Base-by-base conservation (phyloP, 2,113 vertebrate genomes). In the Vidua chalybeata region DNA sequence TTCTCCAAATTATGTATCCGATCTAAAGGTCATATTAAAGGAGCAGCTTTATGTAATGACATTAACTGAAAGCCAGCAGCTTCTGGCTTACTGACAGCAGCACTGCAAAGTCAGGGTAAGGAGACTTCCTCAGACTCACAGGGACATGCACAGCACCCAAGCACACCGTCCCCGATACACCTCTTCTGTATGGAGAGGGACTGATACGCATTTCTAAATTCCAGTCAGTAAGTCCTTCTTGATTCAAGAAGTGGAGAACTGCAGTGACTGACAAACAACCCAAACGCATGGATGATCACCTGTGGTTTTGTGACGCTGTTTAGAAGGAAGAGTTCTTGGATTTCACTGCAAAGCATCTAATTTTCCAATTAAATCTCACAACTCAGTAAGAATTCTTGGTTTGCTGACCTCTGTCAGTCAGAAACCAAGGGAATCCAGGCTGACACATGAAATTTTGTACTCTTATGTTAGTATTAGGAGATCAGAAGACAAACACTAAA, bases 91-190 rank as follows among this genome's bases (percentile, higher is more conserved):
- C 46, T 49, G 71, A 91, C 90, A 96, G 87, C 56, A 22, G 51
- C 74, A 3, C 78, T 54, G 84, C 84, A 85, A 94, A 91, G 84
- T 87, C 84, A 89, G 89, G 68, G 9, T 68, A 90, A 94, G 94
- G 91, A 97, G 91, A 91, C 68, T 48, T 4, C 51, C 43, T 2
- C 0, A 3, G 41, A 4, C 48, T 68, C 5, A 0, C 0, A 0
- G 72, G 67, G 59, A 80, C 59, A 3, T 0, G 7, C 7, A 1
- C 37, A 18, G 79, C 49, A 1, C 13, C 8, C n/a, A 1, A 2
- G 39, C 67, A 23, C 7, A 0, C 9, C 1, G 7, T 3, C 52
- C 17, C 35, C 1, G 0, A 2, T 0, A 5, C 0, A 0, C 43
- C 61, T 13, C 48, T 3, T 3, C 41, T 43, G 9, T 0, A 3